Evolutionary conservation across 2,113 vertebrate species (phyloP).

Genomic region (Albula glossodonta): DNA sequence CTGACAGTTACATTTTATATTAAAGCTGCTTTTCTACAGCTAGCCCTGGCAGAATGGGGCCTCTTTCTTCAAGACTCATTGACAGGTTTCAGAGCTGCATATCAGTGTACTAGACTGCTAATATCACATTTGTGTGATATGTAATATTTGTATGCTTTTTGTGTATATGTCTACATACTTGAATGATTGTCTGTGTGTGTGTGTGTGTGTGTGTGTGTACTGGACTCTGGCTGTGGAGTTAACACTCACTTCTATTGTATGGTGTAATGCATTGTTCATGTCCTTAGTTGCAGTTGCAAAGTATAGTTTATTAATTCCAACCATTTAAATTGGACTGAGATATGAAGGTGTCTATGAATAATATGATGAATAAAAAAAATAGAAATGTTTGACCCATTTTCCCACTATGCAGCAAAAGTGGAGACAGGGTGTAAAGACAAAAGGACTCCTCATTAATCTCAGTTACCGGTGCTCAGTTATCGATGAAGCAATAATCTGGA

Average conservation of each 20-base stretch:
- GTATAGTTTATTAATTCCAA: constrained; percentile 1
- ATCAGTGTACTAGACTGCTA: not conserved
- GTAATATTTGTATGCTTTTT: not conserved
- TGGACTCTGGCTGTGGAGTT: too few species aligned
- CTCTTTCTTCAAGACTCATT: not conserved
- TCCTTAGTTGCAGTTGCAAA: not conserved
- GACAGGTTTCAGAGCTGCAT: not conserved
- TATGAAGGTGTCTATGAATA: not conserved
- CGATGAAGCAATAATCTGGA: not conserved
- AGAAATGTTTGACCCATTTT: not conserved
- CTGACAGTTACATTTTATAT: not conserved
- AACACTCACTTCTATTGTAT: too few species aligned
- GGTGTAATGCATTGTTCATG: too few species aligned
- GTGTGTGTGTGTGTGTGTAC: too few species aligned
- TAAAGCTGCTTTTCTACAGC: not conserved
- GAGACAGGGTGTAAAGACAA: not conserved
- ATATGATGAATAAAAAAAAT: not conserved
- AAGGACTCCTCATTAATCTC: not conserved
- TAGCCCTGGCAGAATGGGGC: not conserved
- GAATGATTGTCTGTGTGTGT: too few species aligned
- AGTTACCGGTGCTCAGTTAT: constrained; percentile 1
- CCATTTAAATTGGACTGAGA: not conserved
- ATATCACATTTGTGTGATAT: not conserved
- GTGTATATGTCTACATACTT: not conserved
- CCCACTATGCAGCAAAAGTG: not conserved